phyloP scores from a whole-genome alignment of 2,888 invertebrate genomes.

The Apotomis capreana region DNA sequence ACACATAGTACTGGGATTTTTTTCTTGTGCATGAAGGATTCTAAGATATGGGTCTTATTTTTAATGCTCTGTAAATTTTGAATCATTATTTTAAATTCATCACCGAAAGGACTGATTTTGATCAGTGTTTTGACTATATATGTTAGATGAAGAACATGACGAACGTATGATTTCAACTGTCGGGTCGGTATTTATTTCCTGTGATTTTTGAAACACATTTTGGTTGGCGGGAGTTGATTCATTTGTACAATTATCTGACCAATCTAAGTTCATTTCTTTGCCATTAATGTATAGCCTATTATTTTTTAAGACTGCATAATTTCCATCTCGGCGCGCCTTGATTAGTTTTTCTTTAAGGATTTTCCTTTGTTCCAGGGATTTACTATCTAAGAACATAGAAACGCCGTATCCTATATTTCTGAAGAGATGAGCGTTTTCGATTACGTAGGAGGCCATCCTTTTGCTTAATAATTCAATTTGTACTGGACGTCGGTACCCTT shows the following conservation, averaged over 20 bases:
- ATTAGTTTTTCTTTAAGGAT: too few relatives aligned
- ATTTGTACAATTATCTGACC: too few relatives aligned
- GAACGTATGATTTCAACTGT: not conserved
- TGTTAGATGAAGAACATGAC: not conserved
- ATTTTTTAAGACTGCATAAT: too few relatives aligned
- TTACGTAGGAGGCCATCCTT: too few relatives aligned
- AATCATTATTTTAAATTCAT: not conserved
- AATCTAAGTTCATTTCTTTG: not conserved
- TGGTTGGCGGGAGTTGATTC: not conserved
- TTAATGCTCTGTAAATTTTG: not conserved
- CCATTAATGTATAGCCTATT: conserved; percentile 2
- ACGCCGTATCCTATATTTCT: too few relatives aligned
- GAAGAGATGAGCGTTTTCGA: too few relatives aligned
- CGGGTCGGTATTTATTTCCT: not conserved
- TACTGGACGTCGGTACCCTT: too few relatives aligned
- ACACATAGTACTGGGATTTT: not conserved
- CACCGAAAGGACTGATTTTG: not conserved
- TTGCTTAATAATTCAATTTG: too few relatives aligned
- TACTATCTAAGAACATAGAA: too few relatives aligned
- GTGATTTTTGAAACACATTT: not conserved
- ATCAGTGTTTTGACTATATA: not conserved
- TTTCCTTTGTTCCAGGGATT: too few relatives aligned
- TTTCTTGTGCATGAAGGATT: not conserved
- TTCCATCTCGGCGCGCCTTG: too few relatives aligned
- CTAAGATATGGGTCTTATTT: not conserved